Evolutionary conservation across 2,113 vertebrate species (phyloP), one percentile per base, ranked within the genome.

Genomic region (Eonycteris spelaea): DNA sequence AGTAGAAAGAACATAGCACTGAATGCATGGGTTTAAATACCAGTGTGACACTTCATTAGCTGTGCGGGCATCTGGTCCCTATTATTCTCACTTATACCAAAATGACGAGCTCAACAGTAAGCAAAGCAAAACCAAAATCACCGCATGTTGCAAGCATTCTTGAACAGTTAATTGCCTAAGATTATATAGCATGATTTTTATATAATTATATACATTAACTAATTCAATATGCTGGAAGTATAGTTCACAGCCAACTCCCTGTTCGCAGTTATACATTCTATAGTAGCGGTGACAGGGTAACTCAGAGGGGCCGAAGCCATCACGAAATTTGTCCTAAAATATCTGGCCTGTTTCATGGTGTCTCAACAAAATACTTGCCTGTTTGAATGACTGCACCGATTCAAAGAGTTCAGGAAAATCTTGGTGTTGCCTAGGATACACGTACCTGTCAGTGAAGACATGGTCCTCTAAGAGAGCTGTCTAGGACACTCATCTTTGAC

Each of bases 161-260:
- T 65, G 70, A 94, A 94, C 43, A 90, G 30, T 95, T 80, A 92
- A 96, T 95, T 92, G 92, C 5, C 30, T 71, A 90, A 43, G 35
- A 94, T 85, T 88, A 95, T 15, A 84, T 0, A 90, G 18, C 83
- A 40, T 90, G 70, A 90, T 79, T 87, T 90, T 84, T 51, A 74
- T 65, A 45, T 95, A 95, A 98, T 97, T 92, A 90, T 28, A 92
- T 82, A 85, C 59, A 94, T 77, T 82, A 78, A 75, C 30, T 86
- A 94, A 97, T 97, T 96, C 92, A 87, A 85, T 95, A 90, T 90
- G 70, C 70, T 19, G 57, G 88, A 70, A 63, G 28, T 79, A 22
- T 16, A 96, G 77, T 95, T 82, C 86, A 74, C 18, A 92, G 75
- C 79, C 79, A 57, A 63, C 53, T 96, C 45, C 45, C 70, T 73